Percentiles rank a stretch among this genome's conserved stretches.
Evolutionary conservation across 2,113 vertebrate species (phyloP).

Genomic region (Phyllostomus hastatus): DNA sequence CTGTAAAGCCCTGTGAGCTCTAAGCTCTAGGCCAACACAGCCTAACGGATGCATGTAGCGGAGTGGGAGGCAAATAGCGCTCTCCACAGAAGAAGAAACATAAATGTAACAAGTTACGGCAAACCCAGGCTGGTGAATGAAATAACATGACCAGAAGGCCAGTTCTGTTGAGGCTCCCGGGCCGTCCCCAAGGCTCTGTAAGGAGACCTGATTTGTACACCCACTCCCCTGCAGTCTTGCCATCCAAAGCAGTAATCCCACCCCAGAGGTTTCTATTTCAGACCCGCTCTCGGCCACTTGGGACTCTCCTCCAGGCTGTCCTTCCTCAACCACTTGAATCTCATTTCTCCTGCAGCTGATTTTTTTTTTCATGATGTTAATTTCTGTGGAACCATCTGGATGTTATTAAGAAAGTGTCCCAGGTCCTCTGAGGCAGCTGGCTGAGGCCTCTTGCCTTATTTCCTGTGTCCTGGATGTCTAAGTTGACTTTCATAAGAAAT

Average conservation of each 20-base stretch:
- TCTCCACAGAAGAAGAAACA: not conserved
- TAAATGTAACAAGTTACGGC: not conserved
- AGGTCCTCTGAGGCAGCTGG: conserved; percentile 77
- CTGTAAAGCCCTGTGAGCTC: not conserved
- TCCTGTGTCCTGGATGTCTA: conserved; percentile 75
- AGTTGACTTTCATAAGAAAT: conserved; percentile 72
- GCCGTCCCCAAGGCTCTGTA: not conserved
- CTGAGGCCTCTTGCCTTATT: conserved; percentile 76
- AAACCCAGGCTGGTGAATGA: not conserved
- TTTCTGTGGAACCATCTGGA: conserved; percentile 82
- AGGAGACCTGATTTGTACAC: not conserved
- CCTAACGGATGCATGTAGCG: not conserved
- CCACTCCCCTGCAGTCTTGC: conserved; percentile 40
- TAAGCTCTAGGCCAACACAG: not conserved
- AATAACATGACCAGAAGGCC: not conserved
- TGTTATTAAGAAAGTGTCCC: conserved; percentile 78
- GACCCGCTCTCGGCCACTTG: conserved; percentile 22
- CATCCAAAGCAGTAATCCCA: conserved; percentile 57
- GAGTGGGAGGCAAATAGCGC: not conserved
- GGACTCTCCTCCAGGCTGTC: conserved; percentile 65
- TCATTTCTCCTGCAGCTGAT: conserved; percentile 75
- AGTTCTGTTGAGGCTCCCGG: not conserved
- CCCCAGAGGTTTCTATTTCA: conserved; percentile 67
- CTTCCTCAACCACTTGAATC: conserved; percentile 74
- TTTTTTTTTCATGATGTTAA: conserved; percentile 70